Percentiles rank a stretch among this genome's conserved stretches.
These are phyloP conservation scores for Lethrus apterus DNA, from an alignment of 1,140 invertebrate genomes.

Conservation along the genomic window DNA sequence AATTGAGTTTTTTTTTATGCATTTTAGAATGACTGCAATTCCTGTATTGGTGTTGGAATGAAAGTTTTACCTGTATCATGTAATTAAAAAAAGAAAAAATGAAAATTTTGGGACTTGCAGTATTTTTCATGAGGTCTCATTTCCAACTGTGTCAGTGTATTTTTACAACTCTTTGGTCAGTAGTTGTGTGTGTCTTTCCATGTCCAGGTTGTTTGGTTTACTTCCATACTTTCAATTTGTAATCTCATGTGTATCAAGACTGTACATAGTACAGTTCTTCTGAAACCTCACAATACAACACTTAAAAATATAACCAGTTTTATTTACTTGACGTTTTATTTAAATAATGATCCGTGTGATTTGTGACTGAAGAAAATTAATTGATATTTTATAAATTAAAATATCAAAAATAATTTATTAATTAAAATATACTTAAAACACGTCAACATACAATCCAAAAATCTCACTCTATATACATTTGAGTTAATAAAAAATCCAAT, in stretches of 20 bases:
- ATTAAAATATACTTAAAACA: no score
- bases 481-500: no score
- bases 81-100: slow-evolving; percentile 25
- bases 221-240: slow-evolving; percentile 31
- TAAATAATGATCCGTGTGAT: no score
- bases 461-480: no score
- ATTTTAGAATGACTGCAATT: slow-evolving; percentile 27
- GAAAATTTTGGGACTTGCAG: slow-evolving; percentile 26
- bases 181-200: slow-evolving; percentile 36
- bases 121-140: slow-evolving; percentile 31
- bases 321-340: no score
- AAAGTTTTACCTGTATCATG: slow-evolving; percentile 36
- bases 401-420: no score
- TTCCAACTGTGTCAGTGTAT: slow-evolving; percentile 35
- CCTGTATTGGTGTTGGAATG: slow-evolving; percentile 39
- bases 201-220: slow-evolving; percentile 32
- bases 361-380: no score
- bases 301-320: slow-evolving; percentile 18
- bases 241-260: slow-evolving; percentile 28
- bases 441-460: no score
- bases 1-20: slow-evolving; percentile 18
- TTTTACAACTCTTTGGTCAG: slow-evolving; percentile 37
- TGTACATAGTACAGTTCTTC: slow-evolving; percentile 27
- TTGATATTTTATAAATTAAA: no score
- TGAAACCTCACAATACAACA: slow-evolving; percentile 36